Evolutionary conservation across 2,888 invertebrate genomes (phyloP), one percentile per base, ranked within the genome.

Genomic region (Polymixis flavicincta): DNA sequence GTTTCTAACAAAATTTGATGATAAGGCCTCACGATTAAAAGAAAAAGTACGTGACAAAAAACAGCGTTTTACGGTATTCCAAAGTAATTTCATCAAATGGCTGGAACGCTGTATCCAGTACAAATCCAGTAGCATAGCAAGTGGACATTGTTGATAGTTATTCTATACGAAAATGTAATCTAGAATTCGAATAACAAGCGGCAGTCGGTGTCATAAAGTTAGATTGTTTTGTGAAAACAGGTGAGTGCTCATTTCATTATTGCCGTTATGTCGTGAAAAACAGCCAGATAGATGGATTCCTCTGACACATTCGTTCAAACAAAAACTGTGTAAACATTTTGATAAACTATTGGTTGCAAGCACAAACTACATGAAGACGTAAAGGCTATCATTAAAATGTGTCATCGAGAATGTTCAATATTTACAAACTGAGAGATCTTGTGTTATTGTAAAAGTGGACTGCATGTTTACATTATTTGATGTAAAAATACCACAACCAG

Each of bases 141-240:
- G 37, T 68, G 74, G 28, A 72, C 54, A 65, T 76, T 82, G 77
- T 79, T 86, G 77, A 82, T 79, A 78, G 67, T 70, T 76, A 74
- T 50, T 74, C 45, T 52, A 19, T 28, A 68, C 25, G 55, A 84
- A 86, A 87, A 86, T 85, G 84, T 85, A 85, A 87, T 80, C 68
- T 73, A 78, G 72, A 76, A 55, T 70, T 78, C 54, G 54, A 69
- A 54, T 82, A 73, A 37, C 64, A 74, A 71, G 61, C 42, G 59
- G 64, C 54, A 66, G 63, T 48, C 48, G 37, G 59, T 61, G 73
- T 73, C 37, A 60, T 60, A 70, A 28, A 74, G 59, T 73, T 66
- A 32, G 61, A 57, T 76, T 61, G 79, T 76, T 80, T 80, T 28
- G 7, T 63, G 55, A 71, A 71, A 67, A 74, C 74, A 74, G 73